A percentile compares a stretch with the other conserved stretches of the same genome.
Conservation (phyloP, 2,888 invertebrate genomes). For the Amblyteles armatorius region DNA sequence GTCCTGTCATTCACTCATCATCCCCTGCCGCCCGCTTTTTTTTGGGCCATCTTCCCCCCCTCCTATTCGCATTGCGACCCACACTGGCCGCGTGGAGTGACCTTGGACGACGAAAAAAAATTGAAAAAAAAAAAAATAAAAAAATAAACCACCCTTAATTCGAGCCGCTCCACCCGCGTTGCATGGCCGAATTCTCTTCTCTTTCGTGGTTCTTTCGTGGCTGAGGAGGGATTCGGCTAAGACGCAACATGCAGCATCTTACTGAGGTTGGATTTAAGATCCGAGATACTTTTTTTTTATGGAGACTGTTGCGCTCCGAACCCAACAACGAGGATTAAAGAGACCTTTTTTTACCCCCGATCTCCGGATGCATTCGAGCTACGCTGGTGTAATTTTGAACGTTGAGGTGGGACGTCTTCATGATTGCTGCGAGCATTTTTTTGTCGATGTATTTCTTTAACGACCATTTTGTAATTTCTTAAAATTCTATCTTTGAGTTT, state of each 20-base stretch:
- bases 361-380: not conserved
- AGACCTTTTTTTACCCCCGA: constrained; percentile 32
- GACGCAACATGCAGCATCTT: constrained; percentile 23
- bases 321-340: constrained; percentile 67
- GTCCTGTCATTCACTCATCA: constrained; percentile 85
- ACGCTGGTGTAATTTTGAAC: not conserved
- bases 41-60: constrained; percentile 31
- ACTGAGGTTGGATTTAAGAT: constrained; percentile 72
- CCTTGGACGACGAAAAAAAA: constrained; percentile 4
- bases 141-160: constrained; percentile 83
- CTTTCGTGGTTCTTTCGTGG: constrained; percentile 3
- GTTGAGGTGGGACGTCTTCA: not conserved
- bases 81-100: not conserved
- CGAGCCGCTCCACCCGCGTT: constrained; percentile 70
- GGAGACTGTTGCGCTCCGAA: constrained; percentile 77
- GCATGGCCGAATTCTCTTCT: constrained; percentile 50
- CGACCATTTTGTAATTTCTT: too few relatives aligned
- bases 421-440: not conserved
- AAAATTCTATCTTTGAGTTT: too few relatives aligned
- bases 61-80: constrained; percentile 40
- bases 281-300: constrained; percentile 74
- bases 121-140: constrained; percentile 39
- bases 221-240: constrained; percentile 9
- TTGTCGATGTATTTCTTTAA: not conserved
- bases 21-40: constrained; percentile 77